These are phyloP conservation scores for Oasisia sp. DNA, from an alignment of 2,888 invertebrate species.

Conservation along the genomic window DNA sequence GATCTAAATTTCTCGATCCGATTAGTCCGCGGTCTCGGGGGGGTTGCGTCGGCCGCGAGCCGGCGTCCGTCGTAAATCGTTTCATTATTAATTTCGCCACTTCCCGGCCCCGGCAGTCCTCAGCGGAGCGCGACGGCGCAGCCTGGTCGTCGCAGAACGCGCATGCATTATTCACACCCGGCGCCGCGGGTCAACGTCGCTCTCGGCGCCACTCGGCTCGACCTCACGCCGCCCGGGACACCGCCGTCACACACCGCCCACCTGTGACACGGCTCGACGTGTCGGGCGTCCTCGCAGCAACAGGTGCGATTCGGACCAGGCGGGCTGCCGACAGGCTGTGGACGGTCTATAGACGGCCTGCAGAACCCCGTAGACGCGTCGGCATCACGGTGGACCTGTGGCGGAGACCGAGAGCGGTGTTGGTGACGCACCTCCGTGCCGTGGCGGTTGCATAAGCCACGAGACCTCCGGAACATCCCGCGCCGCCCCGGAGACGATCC, in stretches of 20 bases:
- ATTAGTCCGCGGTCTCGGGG: not conserved
- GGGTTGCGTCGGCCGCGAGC: not conserved
- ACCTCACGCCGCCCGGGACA: not conserved
- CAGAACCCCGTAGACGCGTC: not conserved
- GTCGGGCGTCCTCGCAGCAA: not conserved
- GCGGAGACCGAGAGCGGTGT: not conserved
- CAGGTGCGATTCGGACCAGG: not conserved
- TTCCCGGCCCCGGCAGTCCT: not conserved
- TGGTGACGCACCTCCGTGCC: not conserved
- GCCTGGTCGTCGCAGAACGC: not conserved
- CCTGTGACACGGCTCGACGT: not conserved
- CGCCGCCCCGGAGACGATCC: not conserved
- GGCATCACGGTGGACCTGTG: not conserved
- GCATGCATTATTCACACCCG: not conserved
- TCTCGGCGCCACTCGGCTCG: not conserved
- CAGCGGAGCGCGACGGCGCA: slow-evolving; percentile 5
- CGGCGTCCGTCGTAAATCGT: not conserved
- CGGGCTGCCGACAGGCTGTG: not conserved
- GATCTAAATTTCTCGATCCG: slow-evolving; percentile 8
- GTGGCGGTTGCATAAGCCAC: not conserved
- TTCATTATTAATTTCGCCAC: slow-evolving; percentile 17
- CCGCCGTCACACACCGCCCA: not conserved
- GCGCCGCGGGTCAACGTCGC: not conserved
- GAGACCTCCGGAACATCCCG: not conserved
- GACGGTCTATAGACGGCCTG: too few species aligned